Base-by-base conservation (phyloP, 2,113 vertebrate species). In the Rhabdornis inornatus region DNA sequence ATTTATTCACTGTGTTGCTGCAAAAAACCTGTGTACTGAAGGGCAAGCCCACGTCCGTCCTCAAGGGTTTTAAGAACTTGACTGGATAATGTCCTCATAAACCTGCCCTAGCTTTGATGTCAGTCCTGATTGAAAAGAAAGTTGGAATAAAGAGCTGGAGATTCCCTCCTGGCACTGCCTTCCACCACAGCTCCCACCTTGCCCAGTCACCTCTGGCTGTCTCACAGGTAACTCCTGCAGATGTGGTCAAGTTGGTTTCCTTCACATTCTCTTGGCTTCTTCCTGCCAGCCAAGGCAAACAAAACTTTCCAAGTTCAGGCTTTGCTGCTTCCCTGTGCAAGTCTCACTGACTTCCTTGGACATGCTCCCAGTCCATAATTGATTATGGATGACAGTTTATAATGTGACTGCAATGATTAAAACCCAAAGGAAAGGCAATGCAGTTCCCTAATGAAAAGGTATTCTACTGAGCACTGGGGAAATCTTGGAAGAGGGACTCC, bases 11-110 rank as follows among this genome's bases (percentile, higher is more conserved):
- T 30, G 8, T 30, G 10, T 13, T 33, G 20, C 30, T 76, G 52
- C 2, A 53, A 49, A 91, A 44, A 63, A 31, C 0, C 0, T 33
- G 10, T 21, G 17, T 4, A 2, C 2, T 14, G n/a, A 88, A 23
- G 22, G 7, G 4, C 27, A 37, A n/a, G 2, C 1, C 20, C 1
- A 0, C 42, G 7, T 69, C 39, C 20, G 23, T 24, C 30, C 33
- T 65, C 2, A 2, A 27, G 39, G 13, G 2, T 37, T 86, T 55
- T 50, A 47, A n/a, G 50, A 79, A n/a, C 19, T 60, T n/a, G 23
- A 7, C 20, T 35, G 21, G 33, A 28, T 8, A 47, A 57, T 6
- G 11, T 44, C 33, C 37, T 57, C 47, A 52, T 22, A 56, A 75
- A 33, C 17, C n/a, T 83, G 27, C 8, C 50, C 23, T 28, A 21